Conservation (phyloP, 2,888 invertebrate species). For the Tiliacea aurago region DNA sequence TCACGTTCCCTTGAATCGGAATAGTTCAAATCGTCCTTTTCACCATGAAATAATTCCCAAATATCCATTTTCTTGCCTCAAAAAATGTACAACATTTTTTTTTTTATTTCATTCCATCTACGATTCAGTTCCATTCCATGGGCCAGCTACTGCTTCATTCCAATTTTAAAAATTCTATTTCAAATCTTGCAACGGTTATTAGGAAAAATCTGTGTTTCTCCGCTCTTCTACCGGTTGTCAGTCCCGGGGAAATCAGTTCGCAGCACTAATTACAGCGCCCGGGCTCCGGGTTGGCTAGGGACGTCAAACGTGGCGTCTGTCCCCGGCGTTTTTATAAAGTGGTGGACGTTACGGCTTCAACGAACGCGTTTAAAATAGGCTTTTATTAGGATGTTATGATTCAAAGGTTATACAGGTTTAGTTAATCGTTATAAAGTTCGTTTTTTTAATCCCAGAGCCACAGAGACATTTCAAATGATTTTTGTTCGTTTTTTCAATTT, state of each 20-base stretch:
- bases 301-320: slow-evolving; percentile 36
- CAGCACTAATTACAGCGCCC: slow-evolving; percentile 50
- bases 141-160: background rate
- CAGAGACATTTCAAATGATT: no score
- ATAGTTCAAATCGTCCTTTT: background rate
- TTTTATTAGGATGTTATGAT: slow-evolving; percentile 16
- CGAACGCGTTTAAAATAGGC: slow-evolving; percentile 20
- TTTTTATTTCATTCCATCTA: no score
- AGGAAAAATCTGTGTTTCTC: slow-evolving; percentile 11
- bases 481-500: no score
- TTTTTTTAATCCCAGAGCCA: no score
- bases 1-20: no score
- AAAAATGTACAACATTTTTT: no score
- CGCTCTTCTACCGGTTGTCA: slow-evolving; percentile 31
- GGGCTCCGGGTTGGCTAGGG: slow-evolving; percentile 1
- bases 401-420: slow-evolving; percentile 6
- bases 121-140: background rate
- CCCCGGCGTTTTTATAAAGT: slow-evolving; percentile 31
- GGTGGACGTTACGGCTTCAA: slow-evolving; percentile 23
- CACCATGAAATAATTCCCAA: background rate
- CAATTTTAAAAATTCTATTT: slow-evolving; percentile 4
- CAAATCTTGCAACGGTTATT: background rate
- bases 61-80: background rate
- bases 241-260: slow-evolving; percentile 47
- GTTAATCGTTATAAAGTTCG: background rate